Conservation (phyloP, 2,888 invertebrate genomes). For the Napeogenes inachia region DNA sequence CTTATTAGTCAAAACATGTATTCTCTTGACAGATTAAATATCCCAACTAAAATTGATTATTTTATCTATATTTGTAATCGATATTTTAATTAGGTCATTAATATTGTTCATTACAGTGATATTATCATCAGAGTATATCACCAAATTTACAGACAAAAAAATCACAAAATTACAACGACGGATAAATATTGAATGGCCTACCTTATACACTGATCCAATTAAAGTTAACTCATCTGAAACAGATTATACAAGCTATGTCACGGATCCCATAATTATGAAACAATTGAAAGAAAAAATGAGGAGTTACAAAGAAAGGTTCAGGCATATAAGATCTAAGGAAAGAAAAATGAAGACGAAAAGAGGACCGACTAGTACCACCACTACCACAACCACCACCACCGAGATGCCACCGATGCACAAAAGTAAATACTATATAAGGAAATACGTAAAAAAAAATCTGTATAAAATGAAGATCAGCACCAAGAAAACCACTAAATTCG, state of each 20-base stretch:
- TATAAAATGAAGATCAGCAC: conserved; percentile 26
- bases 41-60: no score
- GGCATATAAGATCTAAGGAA: conserved; percentile 18
- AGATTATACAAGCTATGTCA: conserved; percentile 20
- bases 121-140: neutral
- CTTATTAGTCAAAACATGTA: no score
- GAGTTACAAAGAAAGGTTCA: conserved; percentile 19
- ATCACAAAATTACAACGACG: neutral
- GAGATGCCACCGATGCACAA: conserved; percentile 25
- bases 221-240: conserved; percentile 1
- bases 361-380: conserved; percentile 22
- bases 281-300: conserved; percentile 18
- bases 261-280: conserved; percentile 18
- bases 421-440: conserved; percentile 30
- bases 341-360: conserved; percentile 14
- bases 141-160: neutral
- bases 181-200: no score
- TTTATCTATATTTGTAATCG: no score
- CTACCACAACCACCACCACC: conserved; percentile 21
- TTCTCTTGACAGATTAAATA: no score
- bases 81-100: neutral
- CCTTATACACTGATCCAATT: neutral
- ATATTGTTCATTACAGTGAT: neutral
- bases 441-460: conserved; percentile 25
- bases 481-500: conserved; percentile 19